Conservation (phyloP, 2,888 invertebrate species). For the Yponomeuta cagnagella region DNA sequence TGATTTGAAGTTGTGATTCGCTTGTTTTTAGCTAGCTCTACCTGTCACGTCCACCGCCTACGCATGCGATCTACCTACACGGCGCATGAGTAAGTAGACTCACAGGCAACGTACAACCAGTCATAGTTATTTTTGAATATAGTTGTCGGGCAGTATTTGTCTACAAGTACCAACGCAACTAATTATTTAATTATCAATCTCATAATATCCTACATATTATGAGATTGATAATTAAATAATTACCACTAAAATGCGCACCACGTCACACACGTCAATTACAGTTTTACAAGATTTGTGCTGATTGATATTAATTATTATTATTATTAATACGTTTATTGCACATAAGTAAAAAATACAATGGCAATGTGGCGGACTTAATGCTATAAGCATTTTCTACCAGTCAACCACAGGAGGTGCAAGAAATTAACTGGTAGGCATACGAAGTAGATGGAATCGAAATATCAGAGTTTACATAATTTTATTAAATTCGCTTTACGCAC, state of each 20-base stretch:
- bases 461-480: too few relatives aligned
- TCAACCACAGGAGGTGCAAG: too few relatives aligned
- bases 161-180: neutral
- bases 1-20: neutral
- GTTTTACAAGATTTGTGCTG: too few relatives aligned
- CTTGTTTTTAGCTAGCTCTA: conserved; percentile 18
- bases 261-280: too few relatives aligned
- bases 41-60: conserved; percentile 34
- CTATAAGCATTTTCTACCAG: too few relatives aligned
- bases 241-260: neutral
- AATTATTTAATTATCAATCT: neutral
- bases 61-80: conserved; percentile 48
- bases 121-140: neutral
- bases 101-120: neutral
- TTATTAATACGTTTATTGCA: too few relatives aligned
- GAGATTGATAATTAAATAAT: neutral
- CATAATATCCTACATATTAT: neutral
- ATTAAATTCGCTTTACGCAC: too few relatives aligned
- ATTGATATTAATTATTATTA: too few relatives aligned
- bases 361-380: too few relatives aligned
- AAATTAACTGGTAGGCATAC: too few relatives aligned
- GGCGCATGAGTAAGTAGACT: conserved; percentile 33
- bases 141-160: neutral
- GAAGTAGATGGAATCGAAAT: too few relatives aligned
- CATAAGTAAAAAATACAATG: too few relatives aligned